Evolutionary conservation across 2,113 vertebrate species (phyloP).

Genomic region (Gambusia affinis): DNA sequence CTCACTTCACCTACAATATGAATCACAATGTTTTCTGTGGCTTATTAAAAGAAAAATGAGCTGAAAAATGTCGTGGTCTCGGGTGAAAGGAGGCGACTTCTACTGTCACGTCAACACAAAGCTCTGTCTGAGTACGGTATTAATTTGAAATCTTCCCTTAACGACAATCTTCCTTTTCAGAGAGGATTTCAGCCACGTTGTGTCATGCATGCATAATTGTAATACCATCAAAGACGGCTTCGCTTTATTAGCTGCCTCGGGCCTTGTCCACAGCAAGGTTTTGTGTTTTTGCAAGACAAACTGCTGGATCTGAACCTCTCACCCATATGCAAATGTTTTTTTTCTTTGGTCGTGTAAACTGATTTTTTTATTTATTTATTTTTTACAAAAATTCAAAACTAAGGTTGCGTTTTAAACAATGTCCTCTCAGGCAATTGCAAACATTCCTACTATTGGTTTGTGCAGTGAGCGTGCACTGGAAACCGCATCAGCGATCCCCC

Average conservation of each 20-base stretch:
- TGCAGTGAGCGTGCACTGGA: background rate
- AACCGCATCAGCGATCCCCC: background rate
- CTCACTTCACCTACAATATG: background rate
- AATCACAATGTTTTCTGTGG: background rate
- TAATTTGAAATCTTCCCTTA: background rate
- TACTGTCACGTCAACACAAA: background rate
- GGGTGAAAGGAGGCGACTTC: too few relatives aligned
- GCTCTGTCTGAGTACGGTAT: slow-evolving; percentile 2
- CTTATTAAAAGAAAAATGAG: background rate
- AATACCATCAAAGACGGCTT: background rate
- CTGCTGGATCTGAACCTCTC: background rate
- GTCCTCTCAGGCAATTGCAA: background rate
- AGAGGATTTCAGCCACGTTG: background rate
- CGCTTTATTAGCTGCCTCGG: background rate
- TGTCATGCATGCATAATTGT: background rate
- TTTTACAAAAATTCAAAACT: background rate
- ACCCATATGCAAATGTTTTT: background rate
- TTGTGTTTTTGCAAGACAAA: background rate
- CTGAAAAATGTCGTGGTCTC: background rate
- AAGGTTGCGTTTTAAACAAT: background rate
- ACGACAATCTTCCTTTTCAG: background rate
- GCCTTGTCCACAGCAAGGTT: background rate
- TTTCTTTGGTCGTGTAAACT: too few relatives aligned
- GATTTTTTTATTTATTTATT: too few relatives aligned
- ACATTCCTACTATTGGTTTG: background rate